Base-by-base conservation (phyloP, 2,888 invertebrate species). In the Scotopteryx bipunctaria region DNA sequence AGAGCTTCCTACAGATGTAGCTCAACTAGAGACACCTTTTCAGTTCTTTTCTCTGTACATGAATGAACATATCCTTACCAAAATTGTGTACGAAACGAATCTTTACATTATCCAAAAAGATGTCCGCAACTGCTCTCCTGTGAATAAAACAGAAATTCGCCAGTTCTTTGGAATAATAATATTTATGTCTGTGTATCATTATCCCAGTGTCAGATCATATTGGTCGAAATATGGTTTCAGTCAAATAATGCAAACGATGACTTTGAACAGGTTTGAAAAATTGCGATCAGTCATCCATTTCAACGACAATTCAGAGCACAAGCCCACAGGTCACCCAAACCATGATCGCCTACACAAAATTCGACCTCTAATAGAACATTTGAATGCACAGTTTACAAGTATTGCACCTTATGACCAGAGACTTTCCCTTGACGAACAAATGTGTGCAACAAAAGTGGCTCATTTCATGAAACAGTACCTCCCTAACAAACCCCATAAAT, bases 11-110 rank as follows among this genome's bases (percentile, higher is more conserved):
- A 5, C 35, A 43, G 33, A 43, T 9, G 32, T 43, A 4, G 43
- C 33, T 3, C 23, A 25, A 15, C 43, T 43, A n/a, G 33, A 43
- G 23, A 43, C 32, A 23, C 33, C 43, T 33, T 32, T 42, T 37
- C 37, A 37, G 25, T 37, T 23, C 25, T 37, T 37, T 37, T 37
- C 25, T 23, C 25, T 13, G 21, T 37, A 14, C 9, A 9, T 15
- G 27, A 35, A 32, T 32, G 32, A 19, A 25, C 8, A 5, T 25
- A 25, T 25, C 5, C 25, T 25, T 25, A 25, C 25, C 25, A 25
- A 25, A 25, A 25, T 25, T 25, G 25, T 25, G 25, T 25, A 25
- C n/a, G 25, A 25, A 25, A 35, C 35, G 3, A 9, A 35, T 35
- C 35, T 5, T 35, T 35, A 35, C 33, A 33, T 33, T 17, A 33